Conservation (phyloP, 2,797 vertebrate genomes). For the Argya squamiceps region DNA sequence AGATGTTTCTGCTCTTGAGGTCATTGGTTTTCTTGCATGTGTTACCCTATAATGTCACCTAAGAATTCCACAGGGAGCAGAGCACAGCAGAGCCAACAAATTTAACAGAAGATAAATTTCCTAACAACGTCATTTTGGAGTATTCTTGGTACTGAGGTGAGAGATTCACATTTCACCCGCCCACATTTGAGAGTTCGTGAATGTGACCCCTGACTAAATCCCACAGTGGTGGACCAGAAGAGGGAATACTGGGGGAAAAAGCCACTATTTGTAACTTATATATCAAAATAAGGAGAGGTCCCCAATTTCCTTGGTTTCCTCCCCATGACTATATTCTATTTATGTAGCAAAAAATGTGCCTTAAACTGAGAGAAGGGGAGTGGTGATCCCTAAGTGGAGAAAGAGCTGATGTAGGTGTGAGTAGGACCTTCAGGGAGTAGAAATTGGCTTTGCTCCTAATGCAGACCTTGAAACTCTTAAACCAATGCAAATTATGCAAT, state of each 20-base stretch:
- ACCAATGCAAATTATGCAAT: background rate
- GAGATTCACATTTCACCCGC: background rate
- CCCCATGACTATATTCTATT: background rate
- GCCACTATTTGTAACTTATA: background rate
- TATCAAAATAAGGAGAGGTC: background rate
- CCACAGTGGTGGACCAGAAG: background rate
- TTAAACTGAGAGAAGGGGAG: background rate
- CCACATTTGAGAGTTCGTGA: background rate
- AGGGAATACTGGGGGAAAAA: background rate
- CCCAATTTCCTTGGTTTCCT: background rate
- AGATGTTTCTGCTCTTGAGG: background rate
- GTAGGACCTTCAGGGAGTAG: background rate
- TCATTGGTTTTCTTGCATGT: background rate
- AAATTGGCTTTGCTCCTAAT: background rate
- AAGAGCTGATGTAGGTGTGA: background rate
- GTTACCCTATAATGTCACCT: background rate
- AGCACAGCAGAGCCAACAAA: background rate
- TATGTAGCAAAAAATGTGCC: background rate
- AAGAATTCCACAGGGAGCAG: background rate
- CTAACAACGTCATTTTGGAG: background rate
- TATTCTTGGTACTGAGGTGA: background rate
- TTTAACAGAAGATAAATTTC: background rate
- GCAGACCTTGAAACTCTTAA: background rate
- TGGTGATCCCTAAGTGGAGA: background rate
- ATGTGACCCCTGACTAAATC: background rate